Evolutionary conservation across 2,797 vertebrate genomes (phyloP), one percentile per base, ranked within the genome.

Genomic region (Leptoclinus maculatus): DNA sequence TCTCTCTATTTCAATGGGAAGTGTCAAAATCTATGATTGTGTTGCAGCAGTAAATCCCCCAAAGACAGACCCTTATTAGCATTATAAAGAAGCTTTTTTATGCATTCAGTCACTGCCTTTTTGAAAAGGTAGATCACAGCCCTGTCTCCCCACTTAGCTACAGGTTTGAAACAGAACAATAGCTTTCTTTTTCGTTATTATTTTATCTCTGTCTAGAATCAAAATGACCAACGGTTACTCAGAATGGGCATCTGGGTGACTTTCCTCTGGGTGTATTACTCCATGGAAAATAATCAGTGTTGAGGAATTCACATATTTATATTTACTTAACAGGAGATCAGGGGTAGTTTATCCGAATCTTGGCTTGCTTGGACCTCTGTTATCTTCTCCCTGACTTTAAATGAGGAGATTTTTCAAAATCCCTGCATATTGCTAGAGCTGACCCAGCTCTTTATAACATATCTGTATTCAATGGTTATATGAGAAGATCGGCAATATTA

Each of bases 271-370:
- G 21, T 66, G 45, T 11, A 0, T 75, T 57, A 47, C 0, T 54
- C 23, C 12, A n/a, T 58, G 16, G 21, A 23, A 51, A 53, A 66
- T 56, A 23, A 25, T n/a, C 19, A 23, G 63, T 64, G 25, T 41
- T 66, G 13, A 58, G n/a, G 17, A 58, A 29, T 65, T 76, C 16
- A 29, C 56, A 60, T 59, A 21, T 87, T 69, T 75, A 29, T 69
- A n/a, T n/a, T n/a, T n/a, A n/a, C 70, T 76, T 76, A 74, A 66
- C 66, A 63, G 45, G 41, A 84, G 64, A 70, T 77, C 56, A 41
- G 45, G 23, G 56, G 14, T 32, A 67, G 39, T 66, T 70, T 68
- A 72, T 56, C 13, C 11, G 59, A 79, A 69, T 79, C 74, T 51
- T 66, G 12, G 54, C 66, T 59, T 25, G 63, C 75, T 83, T 66